Percentiles rank a stretch among this genome's conserved stretches.
Evolutionary conservation across 2,888 invertebrate genomes (phyloP).

Genomic region (Cheilosia variabilis): DNA sequence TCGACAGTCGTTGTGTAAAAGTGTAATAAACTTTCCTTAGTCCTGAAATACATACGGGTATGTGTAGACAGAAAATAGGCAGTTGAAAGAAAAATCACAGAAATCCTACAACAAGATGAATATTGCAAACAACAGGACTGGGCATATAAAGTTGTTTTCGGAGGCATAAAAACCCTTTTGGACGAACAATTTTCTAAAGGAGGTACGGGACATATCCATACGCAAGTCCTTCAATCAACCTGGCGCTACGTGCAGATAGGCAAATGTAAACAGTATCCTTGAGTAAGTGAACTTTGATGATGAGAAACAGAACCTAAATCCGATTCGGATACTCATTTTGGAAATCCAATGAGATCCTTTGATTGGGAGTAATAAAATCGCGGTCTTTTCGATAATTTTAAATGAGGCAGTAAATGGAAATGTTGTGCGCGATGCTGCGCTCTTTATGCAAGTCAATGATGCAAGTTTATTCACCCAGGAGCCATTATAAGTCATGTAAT

Average conservation of each 20-base stretch:
- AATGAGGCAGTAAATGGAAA: not conserved
- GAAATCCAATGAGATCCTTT: conserved; percentile 27
- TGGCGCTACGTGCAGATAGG: conserved; percentile 34
- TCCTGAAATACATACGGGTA: not conserved
- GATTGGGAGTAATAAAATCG: conserved; percentile 28
- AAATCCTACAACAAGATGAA: conserved; percentile 41
- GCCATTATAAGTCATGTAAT: too few relatives aligned
- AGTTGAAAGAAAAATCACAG: not conserved
- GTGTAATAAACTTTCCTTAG: conserved; percentile 36
- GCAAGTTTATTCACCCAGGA: too few relatives aligned
- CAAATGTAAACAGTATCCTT: conserved; percentile 32
- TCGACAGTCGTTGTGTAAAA: conserved; percentile 50
- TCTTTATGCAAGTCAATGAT: too few relatives aligned
- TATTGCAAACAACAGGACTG: conserved; percentile 27
- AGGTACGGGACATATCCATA: not conserved
- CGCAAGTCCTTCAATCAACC: conserved; percentile 10
- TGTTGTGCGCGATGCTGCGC: not conserved
- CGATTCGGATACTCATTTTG: conserved; percentile 17
- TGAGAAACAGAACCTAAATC: conserved; percentile 2
- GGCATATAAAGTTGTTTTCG: conserved; percentile 22
- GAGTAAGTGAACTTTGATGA: conserved; percentile 9
- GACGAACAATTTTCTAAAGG: conserved; percentile 35
- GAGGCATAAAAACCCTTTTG: not conserved
- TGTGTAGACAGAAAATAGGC: not conserved
- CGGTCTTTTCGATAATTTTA: conserved; percentile 14